These are phyloP conservation scores for Bembecia ichneumoniformis DNA, from an alignment of 2,888 invertebrate genomes.

Conservation along the genomic window DNA sequence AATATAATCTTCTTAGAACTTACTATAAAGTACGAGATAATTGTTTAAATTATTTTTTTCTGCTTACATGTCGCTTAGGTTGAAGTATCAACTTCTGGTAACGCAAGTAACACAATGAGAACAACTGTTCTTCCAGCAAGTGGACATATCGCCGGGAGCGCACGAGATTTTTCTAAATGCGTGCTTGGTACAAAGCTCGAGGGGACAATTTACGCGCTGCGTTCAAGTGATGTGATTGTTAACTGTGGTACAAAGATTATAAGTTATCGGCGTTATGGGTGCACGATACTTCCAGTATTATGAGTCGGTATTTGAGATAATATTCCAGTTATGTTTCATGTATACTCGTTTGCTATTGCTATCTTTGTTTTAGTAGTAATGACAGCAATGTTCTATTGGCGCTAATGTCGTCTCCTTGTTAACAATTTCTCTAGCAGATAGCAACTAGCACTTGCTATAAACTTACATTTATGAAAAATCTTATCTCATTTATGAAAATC, in stretches of 20 bases:
- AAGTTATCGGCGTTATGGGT: slow-evolving; percentile 44
- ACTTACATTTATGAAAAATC: no score
- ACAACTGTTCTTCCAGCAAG: background rate
- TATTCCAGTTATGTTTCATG: background rate
- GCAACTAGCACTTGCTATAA: no score
- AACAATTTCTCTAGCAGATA: no score
- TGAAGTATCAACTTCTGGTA: background rate
- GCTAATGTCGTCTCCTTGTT: background rate
- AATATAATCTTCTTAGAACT: no score
- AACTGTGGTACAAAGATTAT: slow-evolving; percentile 58
- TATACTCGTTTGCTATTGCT: background rate
- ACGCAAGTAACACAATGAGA: background rate
- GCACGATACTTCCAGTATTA: background rate
- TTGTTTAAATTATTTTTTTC: no score
- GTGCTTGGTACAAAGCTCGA: slow-evolving; percentile 34
- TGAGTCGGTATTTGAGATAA: background rate
- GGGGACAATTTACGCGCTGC: slow-evolving; percentile 63
- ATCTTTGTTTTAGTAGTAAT: background rate
- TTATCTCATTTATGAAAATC: no score
- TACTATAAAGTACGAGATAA: no score
- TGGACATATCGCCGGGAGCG: slow-evolving; percentile 7
- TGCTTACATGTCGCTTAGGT: no score
- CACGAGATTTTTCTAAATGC: slow-evolving; percentile 38
- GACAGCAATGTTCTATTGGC: background rate
- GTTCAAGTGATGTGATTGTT: slow-evolving; percentile 54